Evolutionary conservation across 1,140 invertebrate genomes (phyloP).

Genomic region (Tetramorium alpestre): DNA sequence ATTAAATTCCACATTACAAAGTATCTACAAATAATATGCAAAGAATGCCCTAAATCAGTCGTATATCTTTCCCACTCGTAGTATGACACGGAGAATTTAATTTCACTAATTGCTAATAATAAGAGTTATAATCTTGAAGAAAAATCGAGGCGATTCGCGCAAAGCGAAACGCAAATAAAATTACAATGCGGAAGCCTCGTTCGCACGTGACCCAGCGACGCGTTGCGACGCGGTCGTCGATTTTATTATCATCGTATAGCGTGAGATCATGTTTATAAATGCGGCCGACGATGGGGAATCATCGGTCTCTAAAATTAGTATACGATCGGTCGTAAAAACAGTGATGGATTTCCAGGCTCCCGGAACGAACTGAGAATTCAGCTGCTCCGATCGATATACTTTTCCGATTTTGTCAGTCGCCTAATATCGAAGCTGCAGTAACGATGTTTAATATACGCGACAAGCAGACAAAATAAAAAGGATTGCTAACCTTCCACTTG

Average conservation of each 20-base stretch:
- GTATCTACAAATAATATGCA: neutral
- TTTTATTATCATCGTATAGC: slow-evolving; percentile 48
- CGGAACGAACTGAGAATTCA: neutral
- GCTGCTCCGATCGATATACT: neutral
- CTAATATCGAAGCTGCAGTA: neutral
- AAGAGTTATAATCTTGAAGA: neutral
- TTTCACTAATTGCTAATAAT: neutral
- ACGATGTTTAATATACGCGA: neutral
- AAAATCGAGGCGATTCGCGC: neutral
- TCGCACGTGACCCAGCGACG: neutral
- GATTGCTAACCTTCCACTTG: neutral
- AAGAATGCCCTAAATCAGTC: neutral
- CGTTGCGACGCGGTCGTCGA: neutral
- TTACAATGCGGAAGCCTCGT: slow-evolving; percentile 14
- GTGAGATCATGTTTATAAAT: slow-evolving; percentile 69
- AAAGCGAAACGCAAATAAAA: slow-evolving; percentile 6
- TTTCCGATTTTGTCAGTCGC: neutral
- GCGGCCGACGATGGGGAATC: slow-evolving; percentile 38
- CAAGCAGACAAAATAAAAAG: neutral
- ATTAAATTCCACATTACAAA: neutral
- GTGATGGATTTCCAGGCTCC: neutral
- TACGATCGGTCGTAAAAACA: slow-evolving; percentile 31
- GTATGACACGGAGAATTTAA: neutral
- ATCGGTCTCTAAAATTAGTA: slow-evolving; percentile 65
- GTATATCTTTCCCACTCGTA: neutral